Percentiles rank a stretch among this genome's conserved stretches.
Evolutionary conservation across 2,797 vertebrate genomes (phyloP).

Genomic region (Lagodon rhomboides): DNA sequence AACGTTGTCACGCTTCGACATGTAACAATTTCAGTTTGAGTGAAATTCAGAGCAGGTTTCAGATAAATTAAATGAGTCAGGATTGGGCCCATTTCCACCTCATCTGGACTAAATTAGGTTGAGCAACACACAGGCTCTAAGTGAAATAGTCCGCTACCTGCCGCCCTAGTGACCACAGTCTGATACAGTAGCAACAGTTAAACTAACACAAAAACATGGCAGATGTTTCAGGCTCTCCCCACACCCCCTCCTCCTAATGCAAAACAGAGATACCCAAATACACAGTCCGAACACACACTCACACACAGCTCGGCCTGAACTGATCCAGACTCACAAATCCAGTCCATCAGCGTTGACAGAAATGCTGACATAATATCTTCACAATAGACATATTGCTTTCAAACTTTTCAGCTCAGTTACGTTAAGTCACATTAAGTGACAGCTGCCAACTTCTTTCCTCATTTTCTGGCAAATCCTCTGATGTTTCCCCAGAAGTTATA

Average conservation of each 20-base stretch:
- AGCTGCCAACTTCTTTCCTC: too few relatives aligned
- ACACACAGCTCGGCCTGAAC: slow-evolving; percentile 45
- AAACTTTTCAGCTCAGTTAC: slow-evolving; percentile 29
- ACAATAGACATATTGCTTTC: slow-evolving; percentile 24
- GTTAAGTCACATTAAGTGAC: too few relatives aligned
- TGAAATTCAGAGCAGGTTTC: slow-evolving; percentile 67
- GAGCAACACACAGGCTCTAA: slow-evolving; percentile 79
- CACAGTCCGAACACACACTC: slow-evolving; percentile 39
- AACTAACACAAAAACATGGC: slow-evolving; percentile 85
- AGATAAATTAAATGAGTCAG: slow-evolving; percentile 79
- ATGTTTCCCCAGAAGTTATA: too few relatives aligned
- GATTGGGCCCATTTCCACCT: slow-evolving; percentile 80
- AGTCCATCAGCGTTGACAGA: slow-evolving; percentile 46
- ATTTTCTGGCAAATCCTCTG: too few relatives aligned
- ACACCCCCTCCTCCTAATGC: slow-evolving; percentile 72
- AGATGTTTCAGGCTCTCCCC: slow-evolving; percentile 77
- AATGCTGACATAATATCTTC: slow-evolving; percentile 30
- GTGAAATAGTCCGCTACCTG: slow-evolving; percentile 84
- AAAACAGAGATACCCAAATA: slow-evolving; percentile 78
- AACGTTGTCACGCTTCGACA: slow-evolving; percentile 53
- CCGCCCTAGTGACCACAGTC: slow-evolving; percentile 82
- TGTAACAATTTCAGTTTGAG: slow-evolving; percentile 61
- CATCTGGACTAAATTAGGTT: slow-evolving; percentile 87
- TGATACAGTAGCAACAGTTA: slow-evolving; percentile 87
- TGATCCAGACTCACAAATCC: slow-evolving; percentile 59